Evolutionary conservation across 2,888 invertebrate genomes (phyloP).

Genomic region (Coelopa pilipes): DNA sequence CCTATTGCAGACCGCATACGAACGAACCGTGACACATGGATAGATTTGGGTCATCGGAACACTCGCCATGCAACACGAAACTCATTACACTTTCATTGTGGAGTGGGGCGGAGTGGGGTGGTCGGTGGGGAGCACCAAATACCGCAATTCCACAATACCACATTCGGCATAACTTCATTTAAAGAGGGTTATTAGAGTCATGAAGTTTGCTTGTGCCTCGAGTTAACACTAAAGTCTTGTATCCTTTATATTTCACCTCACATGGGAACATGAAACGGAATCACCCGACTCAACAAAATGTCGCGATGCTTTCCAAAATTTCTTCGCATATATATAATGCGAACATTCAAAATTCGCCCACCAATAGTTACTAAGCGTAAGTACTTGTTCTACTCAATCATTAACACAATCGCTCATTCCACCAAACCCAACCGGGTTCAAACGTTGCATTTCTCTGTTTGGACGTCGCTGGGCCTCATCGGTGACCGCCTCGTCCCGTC

Average conservation of each 20-base stretch:
- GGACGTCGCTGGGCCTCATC: no score
- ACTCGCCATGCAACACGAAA: no score
- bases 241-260: constrained; percentile 24
- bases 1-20: no score
- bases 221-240: constrained; percentile 13
- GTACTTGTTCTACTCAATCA: constrained; percentile 18
- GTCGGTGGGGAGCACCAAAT: no score
- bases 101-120: no score
- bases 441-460: no score
- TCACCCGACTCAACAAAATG: constrained; percentile 7
- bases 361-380: constrained; percentile 35
- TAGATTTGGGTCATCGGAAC: no score
- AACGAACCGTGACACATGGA: no score
- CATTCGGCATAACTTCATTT: no score
- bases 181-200: not conserved
- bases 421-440: not conserved
- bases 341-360: not conserved
- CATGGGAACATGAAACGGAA: constrained; percentile 19
- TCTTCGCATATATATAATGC: constrained; percentile 12
- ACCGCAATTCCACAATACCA: no score
- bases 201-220: constrained; percentile 3
- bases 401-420: constrained; percentile 2
- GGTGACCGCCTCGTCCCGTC: no score
- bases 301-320: constrained; percentile 20
- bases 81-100: no score